These are phyloP conservation scores for Ectropis crepuscularia DNA, from an alignment of 2,888 invertebrate genomes.

Conservation along the genomic window DNA sequence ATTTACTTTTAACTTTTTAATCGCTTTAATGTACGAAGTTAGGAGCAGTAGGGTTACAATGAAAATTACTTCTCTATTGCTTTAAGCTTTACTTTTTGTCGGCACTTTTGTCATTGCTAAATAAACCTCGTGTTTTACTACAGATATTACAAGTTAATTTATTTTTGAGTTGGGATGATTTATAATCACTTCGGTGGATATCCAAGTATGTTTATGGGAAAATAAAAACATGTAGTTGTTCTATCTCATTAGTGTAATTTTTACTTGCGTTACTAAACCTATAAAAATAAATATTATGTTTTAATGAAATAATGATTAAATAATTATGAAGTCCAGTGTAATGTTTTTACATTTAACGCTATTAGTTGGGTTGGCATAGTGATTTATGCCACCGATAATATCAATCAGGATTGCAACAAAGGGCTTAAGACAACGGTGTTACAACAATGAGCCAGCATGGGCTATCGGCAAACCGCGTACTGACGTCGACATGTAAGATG, in stretches of 20 bases:
- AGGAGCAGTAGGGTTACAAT: constrained; percentile 34
- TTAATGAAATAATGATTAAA: no score
- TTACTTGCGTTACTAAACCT: no score
- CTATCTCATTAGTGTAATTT: no score
- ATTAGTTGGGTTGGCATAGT: neutral
- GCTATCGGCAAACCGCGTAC: constrained; percentile 13
- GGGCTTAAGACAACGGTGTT: constrained; percentile 6
- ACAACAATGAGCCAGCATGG: constrained; percentile 29
- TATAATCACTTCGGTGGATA: no score
- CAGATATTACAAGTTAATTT: no score
- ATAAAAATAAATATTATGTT: no score
- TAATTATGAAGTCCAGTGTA: no score
- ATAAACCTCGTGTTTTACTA: neutral
- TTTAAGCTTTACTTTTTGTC: constrained; percentile 19
- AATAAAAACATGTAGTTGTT: no score
- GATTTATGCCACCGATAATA: neutral
- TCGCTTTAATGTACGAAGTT: constrained; percentile 44
- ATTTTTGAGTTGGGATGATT: no score
- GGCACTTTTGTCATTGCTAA: constrained; percentile 3
- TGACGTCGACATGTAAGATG: constrained; percentile 50
- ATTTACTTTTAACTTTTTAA: constrained; percentile 48
- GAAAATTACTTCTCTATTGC: constrained; percentile 33
- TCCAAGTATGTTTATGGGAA: no score
- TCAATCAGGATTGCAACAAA: constrained; percentile 9
- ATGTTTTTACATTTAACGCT: no score